Conservation (phyloP, 2,888 invertebrate species). For the Cataglyphis livida region DNA sequence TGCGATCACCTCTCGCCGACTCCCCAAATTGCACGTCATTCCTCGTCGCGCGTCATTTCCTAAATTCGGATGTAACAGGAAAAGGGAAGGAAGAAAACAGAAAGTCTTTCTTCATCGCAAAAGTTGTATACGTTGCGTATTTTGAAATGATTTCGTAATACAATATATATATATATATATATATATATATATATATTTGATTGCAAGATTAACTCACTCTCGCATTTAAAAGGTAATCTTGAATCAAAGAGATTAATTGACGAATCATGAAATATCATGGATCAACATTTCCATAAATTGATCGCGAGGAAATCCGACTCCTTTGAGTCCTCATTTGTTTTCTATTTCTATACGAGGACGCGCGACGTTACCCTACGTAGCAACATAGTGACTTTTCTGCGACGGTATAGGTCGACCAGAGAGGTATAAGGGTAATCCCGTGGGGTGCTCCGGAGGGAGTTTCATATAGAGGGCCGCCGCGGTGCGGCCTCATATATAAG, state of each 20-base stretch:
- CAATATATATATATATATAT: not conserved
- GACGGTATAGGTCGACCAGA: constrained; percentile 65
- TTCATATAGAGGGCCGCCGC: constrained; percentile 83
- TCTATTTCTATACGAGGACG: constrained; percentile 71
- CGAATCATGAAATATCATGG: not conserved
- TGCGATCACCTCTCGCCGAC: constrained; percentile 8
- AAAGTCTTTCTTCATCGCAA: not conserved
- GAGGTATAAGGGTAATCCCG: constrained; percentile 83
- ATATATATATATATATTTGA: no score
- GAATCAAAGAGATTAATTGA: constrained; percentile 3
- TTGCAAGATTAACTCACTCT: not conserved
- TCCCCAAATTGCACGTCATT: constrained; percentile 29
- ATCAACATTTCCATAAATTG: constrained; percentile 7
- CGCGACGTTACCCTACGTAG: constrained; percentile 58
- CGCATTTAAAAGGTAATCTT: not conserved
- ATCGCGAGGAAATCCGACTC: constrained; percentile 53
- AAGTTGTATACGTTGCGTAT: not conserved
- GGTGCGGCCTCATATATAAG: constrained; percentile 85
- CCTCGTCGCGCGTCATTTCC: constrained; percentile 45
- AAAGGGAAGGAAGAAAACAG: not conserved
- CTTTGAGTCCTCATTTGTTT: constrained; percentile 77
- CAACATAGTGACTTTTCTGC: constrained; percentile 73
- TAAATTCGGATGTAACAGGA: constrained; percentile 18
- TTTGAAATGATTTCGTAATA: not conserved
- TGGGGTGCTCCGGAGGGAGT: constrained; percentile 82